phyloP scores from a whole-genome alignment of 2,888 invertebrate species.

The Smittia aterrima region DNA sequence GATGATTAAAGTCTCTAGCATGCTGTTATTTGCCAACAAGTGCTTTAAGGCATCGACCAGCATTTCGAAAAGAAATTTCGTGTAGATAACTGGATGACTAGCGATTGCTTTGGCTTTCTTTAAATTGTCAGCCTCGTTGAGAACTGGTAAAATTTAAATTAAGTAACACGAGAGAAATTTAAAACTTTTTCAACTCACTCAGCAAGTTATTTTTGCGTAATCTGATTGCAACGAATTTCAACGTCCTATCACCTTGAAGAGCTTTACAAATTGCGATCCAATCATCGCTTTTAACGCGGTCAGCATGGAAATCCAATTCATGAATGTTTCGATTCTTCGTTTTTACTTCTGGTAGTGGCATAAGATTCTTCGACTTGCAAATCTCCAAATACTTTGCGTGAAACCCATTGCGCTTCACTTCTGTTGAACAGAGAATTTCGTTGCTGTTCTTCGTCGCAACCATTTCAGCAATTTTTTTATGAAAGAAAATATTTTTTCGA shows the following conservation, averaged over 20 bases:
- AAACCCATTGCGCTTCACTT: conserved; percentile 47
- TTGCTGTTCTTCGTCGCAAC: background rate
- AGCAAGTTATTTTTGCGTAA: conserved; percentile 56
- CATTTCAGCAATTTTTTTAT: background rate
- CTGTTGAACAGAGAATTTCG: background rate
- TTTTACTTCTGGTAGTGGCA: conserved; percentile 49
- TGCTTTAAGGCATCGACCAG: conserved; percentile 64
- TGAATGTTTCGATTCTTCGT: conserved; percentile 54
- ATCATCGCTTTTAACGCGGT: conserved; percentile 71
- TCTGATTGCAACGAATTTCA: conserved; percentile 66
- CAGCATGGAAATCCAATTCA: conserved; percentile 68
- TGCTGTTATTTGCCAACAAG: conserved; percentile 62
- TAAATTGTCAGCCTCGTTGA: conserved; percentile 51
- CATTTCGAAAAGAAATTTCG: conserved; percentile 67
- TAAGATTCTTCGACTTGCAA: conserved; percentile 51
- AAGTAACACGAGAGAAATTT: background rate
- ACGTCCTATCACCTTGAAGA: conserved; percentile 66
- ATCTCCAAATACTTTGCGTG: conserved; percentile 53
- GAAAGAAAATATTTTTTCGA: background rate
- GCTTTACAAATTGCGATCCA: conserved; percentile 75
- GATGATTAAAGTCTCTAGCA: conserved; percentile 62
- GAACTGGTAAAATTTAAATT: background rate
- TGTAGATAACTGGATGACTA: conserved; percentile 64
- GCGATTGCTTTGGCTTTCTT: conserved; percentile 63
- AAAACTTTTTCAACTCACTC: background rate